Conservation (phyloP, 2,113 vertebrate genomes). For the Isichthys henryi region DNA sequence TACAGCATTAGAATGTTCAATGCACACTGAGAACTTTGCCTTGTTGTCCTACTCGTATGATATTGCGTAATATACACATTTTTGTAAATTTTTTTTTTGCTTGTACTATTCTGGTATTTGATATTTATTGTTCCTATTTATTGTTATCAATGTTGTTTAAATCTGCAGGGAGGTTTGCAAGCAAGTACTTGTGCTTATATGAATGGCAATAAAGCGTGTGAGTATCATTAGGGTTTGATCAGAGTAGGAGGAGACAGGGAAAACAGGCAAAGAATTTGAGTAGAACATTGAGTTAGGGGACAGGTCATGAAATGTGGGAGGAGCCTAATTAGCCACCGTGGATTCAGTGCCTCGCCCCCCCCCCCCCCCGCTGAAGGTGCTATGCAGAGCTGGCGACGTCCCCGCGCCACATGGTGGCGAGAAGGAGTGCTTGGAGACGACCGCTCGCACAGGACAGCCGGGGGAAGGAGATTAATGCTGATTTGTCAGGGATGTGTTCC, state of each 20-base stretch:
- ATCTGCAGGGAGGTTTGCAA: background rate
- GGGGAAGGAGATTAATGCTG: conserved; percentile 25
- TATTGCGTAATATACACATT: background rate
- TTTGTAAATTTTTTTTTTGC: background rate
- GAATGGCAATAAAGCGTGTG: background rate
- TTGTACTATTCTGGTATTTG: background rate
- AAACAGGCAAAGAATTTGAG: background rate
- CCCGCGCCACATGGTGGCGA: background rate
- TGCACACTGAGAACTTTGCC: background rate
- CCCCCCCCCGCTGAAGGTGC: background rate
- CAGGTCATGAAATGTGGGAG: background rate
- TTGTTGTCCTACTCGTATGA: background rate
- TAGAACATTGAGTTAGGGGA: background rate
- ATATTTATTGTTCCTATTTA: background rate
- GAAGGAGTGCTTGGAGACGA: background rate
- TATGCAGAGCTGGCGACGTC: background rate
- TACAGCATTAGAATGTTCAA: background rate
- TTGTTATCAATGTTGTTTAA: background rate
- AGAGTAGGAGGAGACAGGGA: background rate
- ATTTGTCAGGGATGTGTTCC: conserved; percentile 30
- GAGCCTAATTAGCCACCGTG: background rate
- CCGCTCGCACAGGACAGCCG: background rate
- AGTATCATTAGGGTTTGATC: background rate
- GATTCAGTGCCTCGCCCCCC: background rate
- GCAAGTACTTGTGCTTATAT: background rate